Evolutionary conservation across 2,797 vertebrate genomes (phyloP).

Genomic region (Chrosomus eos): DNA sequence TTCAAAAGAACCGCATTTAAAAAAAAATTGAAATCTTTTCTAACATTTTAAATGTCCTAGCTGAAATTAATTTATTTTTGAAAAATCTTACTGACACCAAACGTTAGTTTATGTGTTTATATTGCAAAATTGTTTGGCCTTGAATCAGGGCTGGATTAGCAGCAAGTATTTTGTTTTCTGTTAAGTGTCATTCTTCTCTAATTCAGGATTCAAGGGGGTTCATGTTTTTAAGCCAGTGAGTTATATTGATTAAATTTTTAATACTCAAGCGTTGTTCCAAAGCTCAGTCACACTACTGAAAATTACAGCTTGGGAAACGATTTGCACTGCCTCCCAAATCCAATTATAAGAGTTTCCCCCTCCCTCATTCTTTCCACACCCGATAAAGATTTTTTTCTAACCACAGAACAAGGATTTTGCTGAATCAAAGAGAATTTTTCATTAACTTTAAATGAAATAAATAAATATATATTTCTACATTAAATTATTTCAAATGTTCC

Average conservation of each 20-base stretch:
- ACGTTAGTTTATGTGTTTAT: neutral
- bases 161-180: neutral
- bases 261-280: constrained; percentile 50
- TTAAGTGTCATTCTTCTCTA: constrained; percentile 22
- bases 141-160: constrained; percentile 10
- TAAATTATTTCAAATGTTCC: constrained; percentile 3
- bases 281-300: constrained; percentile 58
- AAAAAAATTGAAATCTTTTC: neutral
- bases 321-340: constrained; percentile 60
- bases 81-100: neutral
- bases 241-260: constrained; percentile 58
- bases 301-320: constrained; percentile 65
- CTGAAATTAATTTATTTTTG: neutral
- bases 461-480: neutral
- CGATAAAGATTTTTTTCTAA: constrained; percentile 40
- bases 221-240: constrained; percentile 21
- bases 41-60: neutral
- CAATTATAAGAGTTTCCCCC: constrained; percentile 52
- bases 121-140: neutral
- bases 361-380: constrained; percentile 2
- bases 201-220: constrained; percentile 10
- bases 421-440: constrained; percentile 2
- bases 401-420: constrained; percentile 33
- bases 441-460: constrained; percentile 8
- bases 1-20: neutral